phyloP scores from a whole-genome alignment of 2,113 vertebrate species.

The Halichoerus grypus region DNA sequence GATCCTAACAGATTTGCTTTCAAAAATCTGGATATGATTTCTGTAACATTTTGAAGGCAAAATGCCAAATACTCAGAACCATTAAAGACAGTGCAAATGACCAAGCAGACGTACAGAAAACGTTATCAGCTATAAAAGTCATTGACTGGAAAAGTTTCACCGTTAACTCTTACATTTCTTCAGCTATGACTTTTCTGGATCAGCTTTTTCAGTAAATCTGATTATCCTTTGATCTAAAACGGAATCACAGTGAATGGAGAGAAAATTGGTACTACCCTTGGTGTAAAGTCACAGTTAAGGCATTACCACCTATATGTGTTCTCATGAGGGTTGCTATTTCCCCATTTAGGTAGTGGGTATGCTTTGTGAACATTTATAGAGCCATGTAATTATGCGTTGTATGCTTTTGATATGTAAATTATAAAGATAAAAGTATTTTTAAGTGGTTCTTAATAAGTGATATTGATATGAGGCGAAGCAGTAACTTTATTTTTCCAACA shows the following conservation, averaged over 20 bases:
- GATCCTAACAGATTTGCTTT: slow-evolving; percentile 64
- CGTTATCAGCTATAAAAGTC: slow-evolving; percentile 45
- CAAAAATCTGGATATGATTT: slow-evolving; percentile 72
- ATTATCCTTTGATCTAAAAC: neutral
- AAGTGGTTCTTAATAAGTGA: neutral
- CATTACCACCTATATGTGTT: neutral
- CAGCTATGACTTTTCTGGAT: neutral
- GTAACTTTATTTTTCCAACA: neutral
- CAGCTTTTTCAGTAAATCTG: neutral
- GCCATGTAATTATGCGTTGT: neutral
- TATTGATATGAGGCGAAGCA: neutral
- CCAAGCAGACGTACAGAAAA: slow-evolving; percentile 7
- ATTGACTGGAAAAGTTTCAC: slow-evolving; percentile 2
- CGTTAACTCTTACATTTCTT: slow-evolving; percentile 60
- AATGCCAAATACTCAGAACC: slow-evolving; percentile 62
- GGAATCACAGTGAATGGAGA: neutral
- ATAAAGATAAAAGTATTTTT: neutral
- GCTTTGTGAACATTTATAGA: neutral
- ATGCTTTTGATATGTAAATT: neutral
- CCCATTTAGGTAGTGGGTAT: neutral
- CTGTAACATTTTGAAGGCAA: slow-evolving; percentile 49
- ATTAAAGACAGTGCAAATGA: slow-evolving; percentile 63
- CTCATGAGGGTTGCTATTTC: neutral
- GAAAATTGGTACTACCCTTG: neutral
- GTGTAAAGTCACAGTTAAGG: neutral